Percentiles rank a stretch among this genome's conserved stretches.
phyloP scores from a whole-genome alignment of 1,140 invertebrate genomes.

The Hypsibius dujardini region DNA sequence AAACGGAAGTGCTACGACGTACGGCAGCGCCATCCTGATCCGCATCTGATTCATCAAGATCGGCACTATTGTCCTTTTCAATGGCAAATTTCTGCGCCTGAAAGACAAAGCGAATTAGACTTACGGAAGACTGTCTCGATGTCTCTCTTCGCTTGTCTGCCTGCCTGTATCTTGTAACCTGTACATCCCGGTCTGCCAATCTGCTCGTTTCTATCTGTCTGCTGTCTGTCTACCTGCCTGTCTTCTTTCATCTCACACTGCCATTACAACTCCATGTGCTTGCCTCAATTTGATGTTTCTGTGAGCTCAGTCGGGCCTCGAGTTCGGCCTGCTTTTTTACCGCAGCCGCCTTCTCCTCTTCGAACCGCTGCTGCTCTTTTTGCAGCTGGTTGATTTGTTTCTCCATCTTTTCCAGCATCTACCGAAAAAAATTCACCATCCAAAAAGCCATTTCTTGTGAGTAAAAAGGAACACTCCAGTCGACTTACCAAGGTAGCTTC shows the following conservation, averaged over 20 bases:
- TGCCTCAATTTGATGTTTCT: conserved; percentile 2
- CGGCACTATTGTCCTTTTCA: too few relatives aligned
- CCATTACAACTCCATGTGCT: background rate
- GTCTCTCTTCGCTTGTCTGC: background rate
- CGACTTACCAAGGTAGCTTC: background rate
- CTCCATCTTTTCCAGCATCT: conserved; percentile 6
- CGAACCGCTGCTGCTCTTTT: background rate
- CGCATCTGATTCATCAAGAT: too few relatives aligned
- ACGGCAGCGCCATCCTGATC: too few relatives aligned
- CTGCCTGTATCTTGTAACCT: background rate
- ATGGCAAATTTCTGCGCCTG: background rate
- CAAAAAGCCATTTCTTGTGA: background rate
- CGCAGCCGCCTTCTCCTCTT: background rate
- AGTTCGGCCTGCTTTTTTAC: background rate
- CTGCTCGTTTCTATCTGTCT: background rate
- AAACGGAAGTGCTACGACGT: too few relatives aligned
- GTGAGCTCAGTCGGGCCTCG: background rate
- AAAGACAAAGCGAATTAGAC: background rate
- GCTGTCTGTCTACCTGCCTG: background rate
- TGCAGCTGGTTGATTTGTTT: conserved; percentile 1
- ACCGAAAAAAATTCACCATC: background rate
- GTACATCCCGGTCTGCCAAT: too few relatives aligned
- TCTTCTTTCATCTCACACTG: background rate
- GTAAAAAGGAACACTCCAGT: background rate
- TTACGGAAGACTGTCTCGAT: background rate